These are phyloP conservation scores for Sacculina carcini DNA, from an alignment of 2,888 invertebrate genomes.

Conservation along the genomic window DNA sequence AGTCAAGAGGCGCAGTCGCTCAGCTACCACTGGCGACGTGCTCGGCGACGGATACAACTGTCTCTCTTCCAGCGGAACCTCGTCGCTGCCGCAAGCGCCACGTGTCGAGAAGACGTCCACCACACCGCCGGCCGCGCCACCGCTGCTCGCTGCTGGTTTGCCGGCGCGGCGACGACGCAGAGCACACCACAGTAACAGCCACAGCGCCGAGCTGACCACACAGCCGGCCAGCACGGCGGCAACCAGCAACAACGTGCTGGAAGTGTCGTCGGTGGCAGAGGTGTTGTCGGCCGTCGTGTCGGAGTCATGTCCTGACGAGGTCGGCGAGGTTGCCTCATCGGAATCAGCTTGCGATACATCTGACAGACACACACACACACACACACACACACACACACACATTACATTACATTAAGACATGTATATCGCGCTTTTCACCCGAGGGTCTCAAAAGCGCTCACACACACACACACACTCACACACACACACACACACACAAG, in stretches of 20 bases:
- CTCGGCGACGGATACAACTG: background rate
- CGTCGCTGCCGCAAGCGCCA: background rate
- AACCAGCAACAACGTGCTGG: constrained; percentile 55
- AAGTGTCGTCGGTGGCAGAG: too few species aligned
- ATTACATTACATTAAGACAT: too few species aligned
- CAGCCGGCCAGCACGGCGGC: constrained; percentile 73
- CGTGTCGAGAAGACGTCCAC: background rate
- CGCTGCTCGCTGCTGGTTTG: background rate
- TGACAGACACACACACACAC: too few species aligned
- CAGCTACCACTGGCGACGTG: background rate
- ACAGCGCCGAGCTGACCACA: constrained; percentile 64
- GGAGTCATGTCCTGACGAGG: too few species aligned
- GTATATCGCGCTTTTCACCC: too few species aligned
- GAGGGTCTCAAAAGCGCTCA: too few species aligned
- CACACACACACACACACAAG: too few species aligned
- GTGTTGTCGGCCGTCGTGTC: too few species aligned
- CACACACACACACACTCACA: too few species aligned
- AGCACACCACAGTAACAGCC: constrained; percentile 73
- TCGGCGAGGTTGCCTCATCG: too few species aligned
- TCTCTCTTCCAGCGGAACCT: background rate
- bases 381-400: too few species aligned
- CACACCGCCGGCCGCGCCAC: background rate
- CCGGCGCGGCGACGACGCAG: constrained; percentile 36
- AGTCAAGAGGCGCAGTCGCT: background rate
- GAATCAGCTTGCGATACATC: too few species aligned